A percentile compares a stretch with the other conserved stretches of the same genome.
Evolutionary conservation across 2,113 vertebrate genomes (phyloP).

Genomic region (Tenebrosternarchus preto): DNA sequence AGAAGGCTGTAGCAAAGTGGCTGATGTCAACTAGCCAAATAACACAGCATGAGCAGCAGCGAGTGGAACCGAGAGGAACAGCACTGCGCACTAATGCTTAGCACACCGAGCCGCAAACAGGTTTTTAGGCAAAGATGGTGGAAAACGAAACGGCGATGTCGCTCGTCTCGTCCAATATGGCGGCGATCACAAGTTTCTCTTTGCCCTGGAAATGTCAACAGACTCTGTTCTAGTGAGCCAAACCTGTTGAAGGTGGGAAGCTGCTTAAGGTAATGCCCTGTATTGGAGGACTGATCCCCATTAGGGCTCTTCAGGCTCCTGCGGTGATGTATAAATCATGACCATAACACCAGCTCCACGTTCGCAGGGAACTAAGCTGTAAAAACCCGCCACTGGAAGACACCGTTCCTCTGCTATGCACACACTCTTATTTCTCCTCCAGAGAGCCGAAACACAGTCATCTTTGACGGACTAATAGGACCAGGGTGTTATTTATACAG

Average conservation of each 20-base stretch:
- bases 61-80: too few species aligned
- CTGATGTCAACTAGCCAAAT: constrained; percentile 1
- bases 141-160: background rate
- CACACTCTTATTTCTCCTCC: background rate
- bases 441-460: constrained; percentile 11
- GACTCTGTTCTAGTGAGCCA: background rate
- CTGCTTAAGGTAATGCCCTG: too few species aligned
- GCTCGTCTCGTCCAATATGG: background rate
- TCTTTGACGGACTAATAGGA: constrained; percentile 43
- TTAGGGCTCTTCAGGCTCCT: background rate
- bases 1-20: constrained; percentile 1
- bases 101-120: background rate
- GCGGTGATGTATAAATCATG: background rate
- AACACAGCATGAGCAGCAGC: background rate
- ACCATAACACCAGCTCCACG: background rate
- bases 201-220: background rate
- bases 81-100: background rate
- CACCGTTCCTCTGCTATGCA: background rate
- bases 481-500: constrained; percentile 66
- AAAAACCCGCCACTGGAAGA: background rate
- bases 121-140: background rate
- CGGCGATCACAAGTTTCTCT: background rate
- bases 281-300: background rate
- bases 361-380: background rate
- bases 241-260: background rate